Evolutionary conservation across 2,113 vertebrate genomes (phyloP).

Genomic region (Strix uralensis): DNA sequence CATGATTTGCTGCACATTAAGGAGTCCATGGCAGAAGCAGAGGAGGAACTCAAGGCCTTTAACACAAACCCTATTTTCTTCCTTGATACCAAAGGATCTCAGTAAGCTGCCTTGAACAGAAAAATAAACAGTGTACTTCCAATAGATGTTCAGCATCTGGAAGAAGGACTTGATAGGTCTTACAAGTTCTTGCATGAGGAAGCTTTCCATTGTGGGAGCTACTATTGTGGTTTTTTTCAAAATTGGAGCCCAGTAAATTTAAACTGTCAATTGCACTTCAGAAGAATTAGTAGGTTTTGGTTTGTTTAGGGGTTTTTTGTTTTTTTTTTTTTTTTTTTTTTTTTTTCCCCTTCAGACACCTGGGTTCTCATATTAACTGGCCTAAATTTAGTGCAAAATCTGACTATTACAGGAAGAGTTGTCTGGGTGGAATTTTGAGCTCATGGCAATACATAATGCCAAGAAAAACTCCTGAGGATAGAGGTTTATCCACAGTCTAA

Average conservation of each 20-base stretch:
- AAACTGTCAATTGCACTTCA: background rate
- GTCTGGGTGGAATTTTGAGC: background rate
- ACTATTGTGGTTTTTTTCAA: background rate
- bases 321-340: background rate
- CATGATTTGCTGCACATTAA: background rate
- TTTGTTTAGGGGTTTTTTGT: too few relatives aligned
- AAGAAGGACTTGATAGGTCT: background rate
- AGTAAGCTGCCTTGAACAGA: background rate
- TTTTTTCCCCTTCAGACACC: background rate
- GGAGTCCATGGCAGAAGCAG: accelerated
- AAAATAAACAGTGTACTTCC: background rate
- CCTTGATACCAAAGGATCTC: background rate
- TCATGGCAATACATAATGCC: background rate
- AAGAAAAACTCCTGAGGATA: background rate
- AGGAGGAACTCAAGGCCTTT: background rate
- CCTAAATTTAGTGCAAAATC: background rate
- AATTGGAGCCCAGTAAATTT: background rate
- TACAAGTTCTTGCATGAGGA: background rate
- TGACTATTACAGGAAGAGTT: background rate
- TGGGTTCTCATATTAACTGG: background rate
- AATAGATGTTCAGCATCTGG: background rate
- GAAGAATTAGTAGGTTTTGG: background rate
- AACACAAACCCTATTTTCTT: background rate
- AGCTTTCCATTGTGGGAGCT: background rate
- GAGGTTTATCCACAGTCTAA: background rate